phyloP scores from a whole-genome alignment of 2,888 invertebrate genomes.

The Selenia dentaria region DNA sequence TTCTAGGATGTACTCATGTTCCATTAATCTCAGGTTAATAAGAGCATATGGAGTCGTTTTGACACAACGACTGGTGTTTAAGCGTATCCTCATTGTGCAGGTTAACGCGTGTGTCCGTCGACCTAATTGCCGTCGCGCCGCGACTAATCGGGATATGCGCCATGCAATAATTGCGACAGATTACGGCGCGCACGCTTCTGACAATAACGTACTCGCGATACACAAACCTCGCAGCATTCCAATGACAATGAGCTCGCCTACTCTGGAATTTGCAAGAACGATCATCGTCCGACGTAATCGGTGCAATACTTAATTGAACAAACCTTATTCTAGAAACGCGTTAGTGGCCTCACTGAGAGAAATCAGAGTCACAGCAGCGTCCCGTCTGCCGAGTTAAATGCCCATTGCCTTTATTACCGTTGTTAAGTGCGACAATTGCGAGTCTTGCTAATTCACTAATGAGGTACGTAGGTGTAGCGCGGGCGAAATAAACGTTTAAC shows the following conservation, averaged over 20 bases:
- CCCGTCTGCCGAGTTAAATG: conserved; percentile 50
- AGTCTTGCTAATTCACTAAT: conserved; percentile 81
- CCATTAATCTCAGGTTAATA: conserved; percentile 62
- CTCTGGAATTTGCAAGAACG: conserved; percentile 11
- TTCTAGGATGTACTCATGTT: conserved; percentile 38
- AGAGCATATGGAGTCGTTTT: conserved; percentile 55
- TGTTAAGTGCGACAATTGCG: conserved; percentile 73
- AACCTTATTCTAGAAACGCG: conserved; percentile 16
- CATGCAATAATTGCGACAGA: conserved; percentile 81
- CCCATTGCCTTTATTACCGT: conserved; percentile 69
- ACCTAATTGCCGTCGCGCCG: conserved; percentile 81
- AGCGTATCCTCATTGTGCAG: conserved; percentile 81
- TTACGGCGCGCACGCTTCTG: conserved; percentile 46
- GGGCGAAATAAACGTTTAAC: conserved; percentile 75
- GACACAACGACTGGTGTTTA: conserved; percentile 72
- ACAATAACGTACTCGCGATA: conserved; percentile 30
- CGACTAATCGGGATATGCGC: conserved; percentile 82
- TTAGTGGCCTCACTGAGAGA: conserved; percentile 12
- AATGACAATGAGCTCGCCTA: conserved; percentile 18
- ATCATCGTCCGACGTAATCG: conserved; percentile 16
- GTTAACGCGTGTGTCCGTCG: conserved; percentile 82
- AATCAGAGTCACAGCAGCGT: conserved; percentile 17
- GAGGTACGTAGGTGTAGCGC: conserved; percentile 82
- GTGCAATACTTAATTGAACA: conserved; percentile 16
- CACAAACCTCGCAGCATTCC: conserved; percentile 26